A percentile compares a stretch with the other conserved stretches of the same genome.
Evolutionary conservation across 2,797 vertebrate species (phyloP).

Genomic region (Apodemus agrarius): DNA sequence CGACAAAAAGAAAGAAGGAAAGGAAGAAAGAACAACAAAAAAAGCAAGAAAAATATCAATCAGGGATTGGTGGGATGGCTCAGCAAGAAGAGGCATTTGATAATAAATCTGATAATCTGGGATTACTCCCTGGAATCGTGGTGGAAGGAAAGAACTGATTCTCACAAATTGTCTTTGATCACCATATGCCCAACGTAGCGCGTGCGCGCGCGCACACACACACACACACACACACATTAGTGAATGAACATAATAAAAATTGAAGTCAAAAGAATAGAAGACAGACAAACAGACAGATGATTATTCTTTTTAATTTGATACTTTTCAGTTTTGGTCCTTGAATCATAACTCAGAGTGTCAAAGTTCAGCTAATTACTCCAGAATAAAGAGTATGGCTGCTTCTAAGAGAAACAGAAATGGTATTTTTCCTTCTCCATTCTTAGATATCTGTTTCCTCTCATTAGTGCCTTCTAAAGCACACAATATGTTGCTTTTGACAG

Average conservation of each 20-base stretch:
- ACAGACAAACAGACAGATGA: background rate
- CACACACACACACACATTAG: background rate
- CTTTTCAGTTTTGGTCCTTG: background rate
- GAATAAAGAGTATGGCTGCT: constrained; percentile 8
- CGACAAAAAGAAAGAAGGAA: no score
- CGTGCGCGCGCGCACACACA: background rate
- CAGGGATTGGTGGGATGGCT: background rate
- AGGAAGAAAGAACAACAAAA: no score
- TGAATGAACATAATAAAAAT: background rate
- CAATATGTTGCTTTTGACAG: constrained; percentile 48
- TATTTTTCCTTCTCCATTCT: constrained; percentile 55
- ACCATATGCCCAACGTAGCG: no score
- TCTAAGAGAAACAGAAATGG: constrained; percentile 64
- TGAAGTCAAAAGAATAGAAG: background rate
- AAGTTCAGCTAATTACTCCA: constrained; percentile 41
- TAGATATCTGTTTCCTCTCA: constrained; percentile 51
- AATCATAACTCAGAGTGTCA: constrained; percentile 46
- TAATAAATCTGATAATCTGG: background rate
- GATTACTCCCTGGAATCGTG: background rate
- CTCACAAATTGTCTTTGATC: background rate
- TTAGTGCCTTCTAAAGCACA: constrained; percentile 42
- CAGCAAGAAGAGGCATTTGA: background rate
- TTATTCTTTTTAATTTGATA: background rate
- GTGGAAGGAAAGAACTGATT: background rate
- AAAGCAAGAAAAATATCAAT: background rate